Percentiles rank a stretch among this genome's conserved stretches.
Evolutionary conservation across 2,888 invertebrate genomes (phyloP).

Genomic region (Cephus rjabovi): DNA sequence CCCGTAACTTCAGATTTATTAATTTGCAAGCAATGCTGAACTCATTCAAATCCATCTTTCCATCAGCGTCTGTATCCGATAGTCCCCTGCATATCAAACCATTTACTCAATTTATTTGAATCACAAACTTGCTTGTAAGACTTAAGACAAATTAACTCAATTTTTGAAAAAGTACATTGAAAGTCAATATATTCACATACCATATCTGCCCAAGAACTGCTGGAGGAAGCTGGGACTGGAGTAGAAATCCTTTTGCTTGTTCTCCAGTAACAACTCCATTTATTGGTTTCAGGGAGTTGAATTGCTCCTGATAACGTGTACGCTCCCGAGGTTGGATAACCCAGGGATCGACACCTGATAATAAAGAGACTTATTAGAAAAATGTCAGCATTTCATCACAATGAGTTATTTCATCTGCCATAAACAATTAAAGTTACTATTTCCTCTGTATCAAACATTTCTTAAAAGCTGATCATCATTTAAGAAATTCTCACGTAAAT

Average conservation of each 20-base stretch:
- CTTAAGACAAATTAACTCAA: constrained; percentile 6
- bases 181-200: constrained; percentile 68
- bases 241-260: constrained; percentile 92
- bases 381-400: not conserved
- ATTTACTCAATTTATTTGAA: not conserved
- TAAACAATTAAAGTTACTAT: not conserved
- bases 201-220: constrained; percentile 94
- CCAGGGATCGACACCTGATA: constrained; percentile 81
- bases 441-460: not conserved
- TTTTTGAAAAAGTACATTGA: not conserved
- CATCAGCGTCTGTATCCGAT: constrained; percentile 96
- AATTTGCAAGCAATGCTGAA: constrained; percentile 98
- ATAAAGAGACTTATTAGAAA: not conserved
- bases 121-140: constrained; percentile 4
- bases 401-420: not conserved
- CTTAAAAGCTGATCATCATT: not conserved
- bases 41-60: constrained; percentile 95
- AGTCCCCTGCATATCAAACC: constrained; percentile 73
- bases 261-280: constrained; percentile 91
- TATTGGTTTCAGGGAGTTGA: constrained; percentile 85
- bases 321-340: constrained; percentile 88
- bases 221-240: constrained; percentile 93
- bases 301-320: constrained; percentile 91
- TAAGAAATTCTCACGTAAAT: not conserved
- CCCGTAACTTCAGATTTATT: constrained; percentile 92